Evolutionary conservation across 2,797 vertebrate genomes (phyloP).

Genomic region (Microctenopoma steveboyesi): DNA sequence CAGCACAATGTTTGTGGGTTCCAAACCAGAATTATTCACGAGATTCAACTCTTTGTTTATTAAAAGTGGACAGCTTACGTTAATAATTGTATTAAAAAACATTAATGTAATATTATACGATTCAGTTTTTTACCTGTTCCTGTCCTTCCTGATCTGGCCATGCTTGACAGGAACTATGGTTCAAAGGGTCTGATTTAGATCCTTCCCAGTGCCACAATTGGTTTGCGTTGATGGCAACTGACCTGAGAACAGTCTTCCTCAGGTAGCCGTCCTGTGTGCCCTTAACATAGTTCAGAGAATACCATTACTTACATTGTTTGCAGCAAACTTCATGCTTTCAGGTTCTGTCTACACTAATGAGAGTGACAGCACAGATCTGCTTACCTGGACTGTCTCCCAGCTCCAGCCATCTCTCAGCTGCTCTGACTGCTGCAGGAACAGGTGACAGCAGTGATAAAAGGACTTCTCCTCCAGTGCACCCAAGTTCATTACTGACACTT

Average conservation of each 20-base stretch:
- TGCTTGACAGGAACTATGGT: neutral
- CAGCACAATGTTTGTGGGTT: neutral
- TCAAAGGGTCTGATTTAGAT: neutral
- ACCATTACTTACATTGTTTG: neutral
- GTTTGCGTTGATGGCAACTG: neutral
- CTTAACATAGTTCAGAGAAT: constrained; percentile 35
- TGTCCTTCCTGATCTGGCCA: neutral
- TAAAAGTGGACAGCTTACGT: too few species aligned
- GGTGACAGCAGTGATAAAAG: constrained; percentile 70
- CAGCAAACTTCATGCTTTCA: neutral
- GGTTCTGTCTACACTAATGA: neutral
- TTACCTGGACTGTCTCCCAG: constrained; percentile 76
- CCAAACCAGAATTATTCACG: neutral
- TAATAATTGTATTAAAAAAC: neutral
- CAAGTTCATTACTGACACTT: constrained; percentile 43
- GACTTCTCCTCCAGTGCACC: constrained; percentile 67
- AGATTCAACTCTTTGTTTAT: neutral
- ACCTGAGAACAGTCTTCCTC: constrained; percentile 67
- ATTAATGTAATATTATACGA: neutral
- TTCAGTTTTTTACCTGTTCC: constrained; percentile 23
- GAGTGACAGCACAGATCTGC: neutral
- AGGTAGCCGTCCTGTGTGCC: constrained; percentile 73
- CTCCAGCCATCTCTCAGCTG: constrained; percentile 79
- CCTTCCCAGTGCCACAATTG: constrained; percentile 8
- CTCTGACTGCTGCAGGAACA: constrained; percentile 69